Conservation (phyloP, 2,888 invertebrate species). For the Teleogryllus oceanicus region DNA sequence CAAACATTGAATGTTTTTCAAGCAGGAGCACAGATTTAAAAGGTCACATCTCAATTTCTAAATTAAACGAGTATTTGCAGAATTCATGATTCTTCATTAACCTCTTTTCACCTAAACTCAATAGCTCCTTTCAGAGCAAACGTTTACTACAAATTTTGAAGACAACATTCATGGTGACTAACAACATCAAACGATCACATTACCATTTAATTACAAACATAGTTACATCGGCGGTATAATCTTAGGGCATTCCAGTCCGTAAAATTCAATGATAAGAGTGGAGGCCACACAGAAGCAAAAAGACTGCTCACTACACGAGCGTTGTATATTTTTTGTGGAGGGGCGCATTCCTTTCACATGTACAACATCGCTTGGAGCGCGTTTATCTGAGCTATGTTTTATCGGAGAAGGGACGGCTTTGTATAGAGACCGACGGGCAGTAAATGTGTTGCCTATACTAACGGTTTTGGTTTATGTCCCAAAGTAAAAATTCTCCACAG, state of each 20-base stretch:
- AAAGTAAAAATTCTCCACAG: neutral
- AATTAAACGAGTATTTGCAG: too few relatives aligned
- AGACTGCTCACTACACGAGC: neutral
- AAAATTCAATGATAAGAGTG: neutral
- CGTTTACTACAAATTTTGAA: too few relatives aligned
- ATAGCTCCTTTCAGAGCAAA: too few relatives aligned
- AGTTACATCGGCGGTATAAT: too few relatives aligned
- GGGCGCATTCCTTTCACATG: neutral
- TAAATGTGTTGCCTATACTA: neutral
- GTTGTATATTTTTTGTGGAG: neutral
- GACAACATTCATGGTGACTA: too few relatives aligned
- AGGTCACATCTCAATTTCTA: too few relatives aligned
- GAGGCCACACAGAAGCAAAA: neutral
- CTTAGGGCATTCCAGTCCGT: neutral
- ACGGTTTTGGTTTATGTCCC: slow-evolving; percentile 18
- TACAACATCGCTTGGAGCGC: neutral
- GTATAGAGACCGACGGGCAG: neutral
- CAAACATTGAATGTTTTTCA: too few relatives aligned
- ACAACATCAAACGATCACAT: too few relatives aligned
- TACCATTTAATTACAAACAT: too few relatives aligned
- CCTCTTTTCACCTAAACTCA: too few relatives aligned
- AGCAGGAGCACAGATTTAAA: too few relatives aligned
- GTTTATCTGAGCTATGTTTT: neutral
- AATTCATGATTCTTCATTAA: too few relatives aligned
- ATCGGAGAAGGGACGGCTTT: neutral